These are phyloP conservation scores for Bombus polaris DNA, from an alignment of 1,140 invertebrate genomes.

Conservation along the genomic window DNA sequence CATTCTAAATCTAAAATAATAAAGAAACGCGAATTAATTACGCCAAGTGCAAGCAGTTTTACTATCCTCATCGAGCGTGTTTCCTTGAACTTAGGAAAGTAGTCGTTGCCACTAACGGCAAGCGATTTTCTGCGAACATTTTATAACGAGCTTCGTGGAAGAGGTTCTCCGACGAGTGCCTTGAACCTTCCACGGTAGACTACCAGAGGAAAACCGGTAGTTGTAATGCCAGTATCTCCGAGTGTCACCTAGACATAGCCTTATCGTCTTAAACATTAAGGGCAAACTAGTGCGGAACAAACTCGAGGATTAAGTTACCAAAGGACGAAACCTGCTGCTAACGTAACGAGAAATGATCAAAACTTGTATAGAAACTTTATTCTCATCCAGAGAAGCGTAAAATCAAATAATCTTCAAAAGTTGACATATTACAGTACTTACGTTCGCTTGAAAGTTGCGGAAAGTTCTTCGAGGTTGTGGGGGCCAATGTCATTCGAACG, in stretches of 20 bases:
- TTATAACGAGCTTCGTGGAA: constrained; percentile 56
- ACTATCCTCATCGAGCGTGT: neutral
- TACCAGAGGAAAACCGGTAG: constrained; percentile 63
- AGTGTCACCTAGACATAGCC: constrained; percentile 40
- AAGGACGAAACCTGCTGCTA: neutral
- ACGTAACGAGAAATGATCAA: neutral
- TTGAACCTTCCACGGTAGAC: constrained; percentile 32
- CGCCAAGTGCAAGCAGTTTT: neutral
- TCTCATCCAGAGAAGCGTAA: neutral
- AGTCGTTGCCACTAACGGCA: constrained; percentile 21
- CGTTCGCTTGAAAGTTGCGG: neutral
- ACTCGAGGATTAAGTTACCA: neutral
- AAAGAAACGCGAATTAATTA: neutral
- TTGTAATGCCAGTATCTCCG: constrained; percentile 58
- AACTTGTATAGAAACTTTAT: neutral
- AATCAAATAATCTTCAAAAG: neutral
- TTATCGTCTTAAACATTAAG: constrained; percentile 44
- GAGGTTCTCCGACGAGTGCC: constrained; percentile 40
- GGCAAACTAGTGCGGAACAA: neutral
- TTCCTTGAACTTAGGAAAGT: neutral
- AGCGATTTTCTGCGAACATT: constrained; percentile 61
- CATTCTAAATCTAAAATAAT: too few relatives aligned
- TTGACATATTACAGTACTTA: neutral
- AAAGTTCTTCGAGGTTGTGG: neutral
- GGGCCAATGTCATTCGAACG: too few relatives aligned